These are phyloP conservation scores for Drosophila nr. fundita DNA, from an alignment of 2,888 invertebrate genomes.

Conservation along the genomic window DNA sequence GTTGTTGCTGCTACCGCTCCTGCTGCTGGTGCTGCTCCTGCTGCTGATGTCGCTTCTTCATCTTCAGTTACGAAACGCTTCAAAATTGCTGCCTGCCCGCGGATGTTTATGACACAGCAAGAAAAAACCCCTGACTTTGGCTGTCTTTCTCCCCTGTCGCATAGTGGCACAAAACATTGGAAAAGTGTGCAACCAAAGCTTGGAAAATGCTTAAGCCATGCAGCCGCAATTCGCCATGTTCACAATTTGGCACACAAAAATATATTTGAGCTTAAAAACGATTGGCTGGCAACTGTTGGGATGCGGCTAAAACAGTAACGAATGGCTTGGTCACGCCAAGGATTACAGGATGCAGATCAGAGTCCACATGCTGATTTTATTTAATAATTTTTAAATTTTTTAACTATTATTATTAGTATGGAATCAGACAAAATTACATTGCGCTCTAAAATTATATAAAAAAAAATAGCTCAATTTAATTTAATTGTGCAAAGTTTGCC, in stretches of 20 bases:
- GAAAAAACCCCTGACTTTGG: not conserved
- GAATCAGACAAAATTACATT: too few species aligned
- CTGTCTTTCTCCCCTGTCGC: constrained; percentile 12
- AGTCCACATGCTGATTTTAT: not conserved
- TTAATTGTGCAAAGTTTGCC: not conserved
- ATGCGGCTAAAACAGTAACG: not conserved
- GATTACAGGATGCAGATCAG: not conserved
- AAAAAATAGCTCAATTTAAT: not conserved
- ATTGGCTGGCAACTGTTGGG: not conserved
- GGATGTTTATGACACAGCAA: constrained; percentile 64
- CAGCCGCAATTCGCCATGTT: not conserved
- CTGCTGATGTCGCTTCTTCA: constrained; percentile 38
- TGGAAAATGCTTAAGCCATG: not conserved
- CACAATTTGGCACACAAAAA: not conserved
- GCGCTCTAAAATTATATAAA: too few species aligned
- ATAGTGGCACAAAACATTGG: constrained; percentile 33
- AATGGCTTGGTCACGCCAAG: not conserved
- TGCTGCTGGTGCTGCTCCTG: constrained; percentile 11
- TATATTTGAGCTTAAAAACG: not conserved
- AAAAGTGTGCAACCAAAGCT: not conserved
- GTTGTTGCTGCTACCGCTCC: constrained; percentile 47
- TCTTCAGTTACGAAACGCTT: constrained; percentile 68
- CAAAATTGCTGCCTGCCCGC: constrained; percentile 74
- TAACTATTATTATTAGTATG: too few species aligned
- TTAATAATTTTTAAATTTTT: not conserved